These are phyloP conservation scores for Rhinoderma darwinii DNA, from an alignment of 2,113 vertebrate species.

Conservation along the genomic window DNA sequence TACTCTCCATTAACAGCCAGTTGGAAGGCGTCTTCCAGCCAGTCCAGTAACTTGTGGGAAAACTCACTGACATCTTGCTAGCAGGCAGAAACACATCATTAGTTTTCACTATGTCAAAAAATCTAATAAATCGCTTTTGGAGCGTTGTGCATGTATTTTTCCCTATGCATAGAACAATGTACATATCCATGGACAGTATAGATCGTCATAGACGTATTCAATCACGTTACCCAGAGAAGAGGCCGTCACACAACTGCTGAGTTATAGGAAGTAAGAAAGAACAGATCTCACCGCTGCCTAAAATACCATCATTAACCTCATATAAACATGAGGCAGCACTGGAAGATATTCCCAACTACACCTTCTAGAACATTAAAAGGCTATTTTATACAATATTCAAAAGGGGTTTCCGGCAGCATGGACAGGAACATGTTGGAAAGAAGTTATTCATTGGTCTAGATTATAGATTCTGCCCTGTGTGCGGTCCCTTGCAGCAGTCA, in stretches of 20 bases:
- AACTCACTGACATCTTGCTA: constrained; percentile 97
- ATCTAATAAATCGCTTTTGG: too few species aligned
- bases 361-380: not conserved
- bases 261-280: constrained; percentile 1
- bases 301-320: not conserved
- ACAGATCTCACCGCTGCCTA: not conserved
- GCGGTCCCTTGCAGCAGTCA: too few species aligned
- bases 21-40: constrained; percentile 96
- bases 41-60: constrained; percentile 96
- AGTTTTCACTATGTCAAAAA: constrained; percentile 10
- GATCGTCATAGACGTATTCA: not conserved
- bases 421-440: too few species aligned
- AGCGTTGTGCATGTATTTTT: too few species aligned
- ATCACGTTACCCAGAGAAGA: not conserved
- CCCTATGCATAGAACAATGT: too few species aligned
- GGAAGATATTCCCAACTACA: not conserved
- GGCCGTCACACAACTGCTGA: not conserved
- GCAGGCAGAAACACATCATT: constrained; percentile 57
- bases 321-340: not conserved
- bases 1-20: constrained; percentile 86
- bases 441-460: too few species aligned
- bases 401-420: too few species aligned
- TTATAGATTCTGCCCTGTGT: too few species aligned
- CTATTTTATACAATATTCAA: too few species aligned
- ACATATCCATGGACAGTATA: too few species aligned